Conservation (phyloP, 2,113 vertebrate species). For the Elgaria multicarinata region DNA sequence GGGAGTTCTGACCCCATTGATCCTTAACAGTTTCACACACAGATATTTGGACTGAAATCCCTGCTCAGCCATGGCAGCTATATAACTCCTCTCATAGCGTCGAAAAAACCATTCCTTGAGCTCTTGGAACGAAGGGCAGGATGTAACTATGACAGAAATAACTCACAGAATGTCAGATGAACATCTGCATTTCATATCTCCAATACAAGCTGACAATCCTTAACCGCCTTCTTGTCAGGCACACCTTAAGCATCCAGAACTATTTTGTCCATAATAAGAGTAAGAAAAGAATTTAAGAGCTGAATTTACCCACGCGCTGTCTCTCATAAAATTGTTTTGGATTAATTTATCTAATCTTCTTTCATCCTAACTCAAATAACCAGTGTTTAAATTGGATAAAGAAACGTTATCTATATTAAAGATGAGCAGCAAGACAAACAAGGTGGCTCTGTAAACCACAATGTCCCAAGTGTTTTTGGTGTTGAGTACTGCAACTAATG, state of each 20-base stretch:
- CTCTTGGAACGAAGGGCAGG: not conserved
- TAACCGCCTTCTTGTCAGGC: constrained; percentile 13
- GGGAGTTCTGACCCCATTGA: not conserved
- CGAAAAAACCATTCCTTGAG: not conserved
- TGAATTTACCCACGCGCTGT: constrained; percentile 2
- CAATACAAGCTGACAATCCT: not conserved
- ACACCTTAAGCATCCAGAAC: not conserved
- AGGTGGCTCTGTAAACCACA: not conserved
- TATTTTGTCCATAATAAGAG: constrained; percentile 7
- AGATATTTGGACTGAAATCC: not conserved
- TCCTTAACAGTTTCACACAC: not conserved
- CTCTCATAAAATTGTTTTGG: constrained; percentile 15
- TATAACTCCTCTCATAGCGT: no score
- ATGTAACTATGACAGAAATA: not conserved
- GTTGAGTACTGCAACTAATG: constrained; percentile 11
- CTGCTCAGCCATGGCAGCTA: no score
- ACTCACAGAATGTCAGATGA: not conserved
- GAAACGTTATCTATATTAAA: constrained; percentile 24
- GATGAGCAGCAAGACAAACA: not conserved
- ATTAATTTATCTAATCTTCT: constrained; percentile 25
- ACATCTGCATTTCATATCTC: not conserved
- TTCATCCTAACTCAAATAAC: constrained; percentile 32
- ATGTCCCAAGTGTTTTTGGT: not conserved
- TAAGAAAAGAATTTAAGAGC: constrained; percentile 4
- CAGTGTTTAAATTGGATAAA: constrained; percentile 38